These are phyloP conservation scores for Conus canariensis DNA, from an alignment of 2,888 invertebrate genomes.

Conservation along the genomic window DNA sequence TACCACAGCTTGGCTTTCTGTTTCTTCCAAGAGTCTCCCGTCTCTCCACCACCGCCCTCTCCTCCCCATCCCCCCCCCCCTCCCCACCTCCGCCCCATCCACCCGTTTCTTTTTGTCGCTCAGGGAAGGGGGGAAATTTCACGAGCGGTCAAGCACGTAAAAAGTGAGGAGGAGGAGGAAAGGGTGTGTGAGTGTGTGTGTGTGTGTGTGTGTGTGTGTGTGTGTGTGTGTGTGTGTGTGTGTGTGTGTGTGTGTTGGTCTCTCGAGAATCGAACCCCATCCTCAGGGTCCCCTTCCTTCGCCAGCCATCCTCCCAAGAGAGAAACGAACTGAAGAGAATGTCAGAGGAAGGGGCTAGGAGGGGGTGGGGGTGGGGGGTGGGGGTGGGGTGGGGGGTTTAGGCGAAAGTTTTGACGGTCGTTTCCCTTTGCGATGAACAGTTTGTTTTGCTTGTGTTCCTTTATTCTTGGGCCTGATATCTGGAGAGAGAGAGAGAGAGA, in stretches of 20 bases:
- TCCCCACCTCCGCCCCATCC: too few relatives aligned
- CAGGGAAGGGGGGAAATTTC: neutral
- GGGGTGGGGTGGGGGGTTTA: neutral
- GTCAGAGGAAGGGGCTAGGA: neutral
- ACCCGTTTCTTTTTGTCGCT: neutral
- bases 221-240: too few relatives aligned
- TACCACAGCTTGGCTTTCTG: neutral
- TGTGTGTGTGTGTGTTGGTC: neutral
- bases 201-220: too few relatives aligned
- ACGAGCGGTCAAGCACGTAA: conserved; percentile 26
- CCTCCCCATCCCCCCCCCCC: too few relatives aligned
- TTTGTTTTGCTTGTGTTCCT: too few relatives aligned
- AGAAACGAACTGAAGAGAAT: neutral
- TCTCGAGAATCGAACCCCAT: neutral
- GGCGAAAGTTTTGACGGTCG: neutral
- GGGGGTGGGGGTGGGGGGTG: neutral
- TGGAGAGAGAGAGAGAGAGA: neutral
- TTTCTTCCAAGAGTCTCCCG: too few relatives aligned
- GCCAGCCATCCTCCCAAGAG: neutral
- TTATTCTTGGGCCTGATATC: too few relatives aligned
- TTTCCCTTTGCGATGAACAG: neutral
- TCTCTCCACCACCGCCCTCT: too few relatives aligned
- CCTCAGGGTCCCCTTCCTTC: neutral
- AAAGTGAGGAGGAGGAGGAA: neutral
- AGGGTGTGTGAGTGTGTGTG: too few relatives aligned